Conservation (phyloP, 1,140 invertebrate species). For the Rhizoglyphus robini region DNA sequence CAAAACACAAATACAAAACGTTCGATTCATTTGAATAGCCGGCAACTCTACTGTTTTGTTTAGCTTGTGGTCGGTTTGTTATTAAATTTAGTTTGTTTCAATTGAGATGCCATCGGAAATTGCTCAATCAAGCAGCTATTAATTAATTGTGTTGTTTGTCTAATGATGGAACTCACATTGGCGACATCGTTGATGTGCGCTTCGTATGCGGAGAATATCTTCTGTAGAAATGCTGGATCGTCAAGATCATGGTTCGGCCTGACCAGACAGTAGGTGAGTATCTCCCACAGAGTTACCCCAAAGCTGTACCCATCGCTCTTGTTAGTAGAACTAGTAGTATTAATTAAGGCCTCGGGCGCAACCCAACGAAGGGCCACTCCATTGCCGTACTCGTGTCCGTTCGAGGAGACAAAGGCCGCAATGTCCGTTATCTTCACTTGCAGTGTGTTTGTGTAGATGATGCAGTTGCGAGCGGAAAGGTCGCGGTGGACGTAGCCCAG, state of each 20-base stretch:
- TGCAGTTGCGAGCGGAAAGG: constrained; percentile 84
- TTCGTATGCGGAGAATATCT: constrained; percentile 3
- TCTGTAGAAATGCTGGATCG: constrained; percentile 3
- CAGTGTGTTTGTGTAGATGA: constrained; percentile 80
- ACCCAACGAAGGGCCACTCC: constrained; percentile 96
- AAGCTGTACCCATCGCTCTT: constrained; percentile 95
- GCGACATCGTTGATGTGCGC: not conserved
- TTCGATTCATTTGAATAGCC: too few relatives aligned
- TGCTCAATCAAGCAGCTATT: too few relatives aligned
- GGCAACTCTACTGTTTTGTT: too few relatives aligned
- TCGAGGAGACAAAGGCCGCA: constrained; percentile 91
- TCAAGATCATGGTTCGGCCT: not conserved
- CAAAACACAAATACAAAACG: too few relatives aligned
- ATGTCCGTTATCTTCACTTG: constrained; percentile 86
- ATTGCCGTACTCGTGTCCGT: constrained; percentile 87
- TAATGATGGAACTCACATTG: constrained; percentile 7
- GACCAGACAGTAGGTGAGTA: constrained; percentile 50
- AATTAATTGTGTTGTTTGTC: too few relatives aligned
- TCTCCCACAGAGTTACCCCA: constrained; percentile 84
- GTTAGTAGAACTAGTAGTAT: constrained; percentile 81
- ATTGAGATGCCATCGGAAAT: too few relatives aligned
- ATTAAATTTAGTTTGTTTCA: too few relatives aligned
- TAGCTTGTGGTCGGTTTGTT: too few relatives aligned
- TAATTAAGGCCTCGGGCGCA: constrained; percentile 91
- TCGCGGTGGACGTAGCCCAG: constrained; percentile 79